Evolutionary conservation across 2,113 vertebrate species (phyloP), one percentile per base, ranked within the genome.

Genomic region (Geothlypis trichas): DNA sequence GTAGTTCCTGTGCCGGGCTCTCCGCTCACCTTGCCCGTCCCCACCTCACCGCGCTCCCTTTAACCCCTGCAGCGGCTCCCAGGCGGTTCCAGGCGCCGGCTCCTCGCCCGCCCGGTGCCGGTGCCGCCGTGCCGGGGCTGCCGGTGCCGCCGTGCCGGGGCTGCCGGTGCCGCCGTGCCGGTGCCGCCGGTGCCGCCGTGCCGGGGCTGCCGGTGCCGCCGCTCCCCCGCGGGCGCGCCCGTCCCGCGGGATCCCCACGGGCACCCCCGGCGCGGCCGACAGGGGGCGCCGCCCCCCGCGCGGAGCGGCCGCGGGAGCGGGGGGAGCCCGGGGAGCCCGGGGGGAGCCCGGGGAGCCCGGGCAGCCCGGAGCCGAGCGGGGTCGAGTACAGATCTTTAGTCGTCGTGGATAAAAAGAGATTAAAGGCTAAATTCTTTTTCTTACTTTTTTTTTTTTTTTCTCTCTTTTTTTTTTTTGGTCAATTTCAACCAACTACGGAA

Each of bases 341-440:
- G 41, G 41, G 41, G 58, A 35, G 37, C 55, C 52, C 30, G 65
- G 66, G 46, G 47, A 63, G 65, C 78, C 39, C 33, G 54, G 30
- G 52, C 6, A 72, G 80, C 80, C 46, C 71, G 77, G 84, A 80
- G 95, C 95, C 65, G 80, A 69, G 94, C 96, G 41, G 96, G 98
- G 98, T 98, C 97, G 97, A 98, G 97, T 92, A 93, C 91, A 91
- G 96, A 94, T 97, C 97, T 98, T 98, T 97, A 96, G 97, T 97
- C 97, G 97, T 91, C 46, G 75, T 41, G 97, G 96, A 97, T 97
- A 95, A 98, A 97, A 98, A 97, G 97, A 98, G 97, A 98, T 98
- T 97, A 98, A 98, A 98, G 97, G 93, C 97, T 97, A 97, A 98
- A 97, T 97, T 97, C 80, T 71, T 69, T 35, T 13, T 44, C 11